These are phyloP conservation scores for Fragum whitleyi DNA, from an alignment of 2,888 invertebrate genomes.

Conservation along the genomic window DNA sequence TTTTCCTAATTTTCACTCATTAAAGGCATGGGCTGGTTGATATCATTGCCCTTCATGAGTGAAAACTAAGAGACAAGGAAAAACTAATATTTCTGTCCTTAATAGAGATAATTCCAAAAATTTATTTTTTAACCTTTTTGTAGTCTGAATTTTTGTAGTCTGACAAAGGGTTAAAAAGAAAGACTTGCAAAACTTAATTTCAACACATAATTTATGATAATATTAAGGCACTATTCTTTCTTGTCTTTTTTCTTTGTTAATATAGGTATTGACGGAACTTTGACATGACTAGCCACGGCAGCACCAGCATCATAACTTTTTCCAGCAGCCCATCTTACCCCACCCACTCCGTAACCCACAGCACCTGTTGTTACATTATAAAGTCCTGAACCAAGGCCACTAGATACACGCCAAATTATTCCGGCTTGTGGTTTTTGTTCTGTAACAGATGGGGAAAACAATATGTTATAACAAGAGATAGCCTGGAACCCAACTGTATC, in stretches of 20 bases:
- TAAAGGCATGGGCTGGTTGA: no score
- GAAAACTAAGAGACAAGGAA: no score
- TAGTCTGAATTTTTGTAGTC: neutral
- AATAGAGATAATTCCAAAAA: neutral
- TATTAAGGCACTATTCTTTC: slow-evolving; percentile 73
- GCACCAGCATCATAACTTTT: slow-evolving; percentile 81
- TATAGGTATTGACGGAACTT: slow-evolving; percentile 77
- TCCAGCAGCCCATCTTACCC: slow-evolving; percentile 84
- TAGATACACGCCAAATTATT: slow-evolving; percentile 80
- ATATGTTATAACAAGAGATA: no score
- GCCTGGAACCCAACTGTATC: no score
- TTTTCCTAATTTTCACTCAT: no score
- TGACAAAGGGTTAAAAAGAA: neutral
- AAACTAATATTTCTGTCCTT: neutral
- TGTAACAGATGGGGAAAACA: slow-evolving; percentile 45
- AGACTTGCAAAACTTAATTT: neutral
- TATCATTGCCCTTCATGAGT: no score
- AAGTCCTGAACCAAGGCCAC: slow-evolving; percentile 71
- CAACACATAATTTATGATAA: neutral
- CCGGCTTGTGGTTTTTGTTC: slow-evolving; percentile 73
- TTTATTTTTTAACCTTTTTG: no score
- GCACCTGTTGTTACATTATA: slow-evolving; percentile 76
- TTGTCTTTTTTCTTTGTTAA: slow-evolving; percentile 81
- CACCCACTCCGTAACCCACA: slow-evolving; percentile 78
- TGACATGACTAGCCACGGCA: slow-evolving; percentile 76